Evolutionary conservation across 2,113 vertebrate species (phyloP).

Genomic region (Puntigrus tetrazona): DNA sequence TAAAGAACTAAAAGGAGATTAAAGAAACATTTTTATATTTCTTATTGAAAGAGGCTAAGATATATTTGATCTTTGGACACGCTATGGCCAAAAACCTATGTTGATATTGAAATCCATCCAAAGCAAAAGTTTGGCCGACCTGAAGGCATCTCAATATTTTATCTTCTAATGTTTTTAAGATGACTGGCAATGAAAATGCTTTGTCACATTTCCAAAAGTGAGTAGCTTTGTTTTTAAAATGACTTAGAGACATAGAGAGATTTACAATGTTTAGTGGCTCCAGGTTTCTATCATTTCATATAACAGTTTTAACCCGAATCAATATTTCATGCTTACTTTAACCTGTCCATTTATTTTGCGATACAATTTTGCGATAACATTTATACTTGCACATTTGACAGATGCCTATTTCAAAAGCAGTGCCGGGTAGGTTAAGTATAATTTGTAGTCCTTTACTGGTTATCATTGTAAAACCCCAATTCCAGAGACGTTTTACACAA

Average conservation of each 20-base stretch:
- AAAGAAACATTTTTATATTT: neutral
- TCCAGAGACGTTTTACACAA: too few relatives aligned
- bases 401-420: neutral
- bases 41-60: neutral
- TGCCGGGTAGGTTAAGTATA: neutral
- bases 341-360: neutral
- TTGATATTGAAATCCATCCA: neutral
- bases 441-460: neutral
- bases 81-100: neutral
- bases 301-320: neutral
- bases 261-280: neutral
- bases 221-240: neutral
- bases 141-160: neutral
- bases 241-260: neutral
- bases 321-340: neutral
- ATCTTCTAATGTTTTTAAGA: neutral
- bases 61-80: neutral
- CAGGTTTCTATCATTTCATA: neutral
- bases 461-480: too few relatives aligned
- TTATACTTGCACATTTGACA: neutral
- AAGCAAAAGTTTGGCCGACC: neutral
- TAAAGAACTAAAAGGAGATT: neutral
- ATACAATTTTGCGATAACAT: neutral
- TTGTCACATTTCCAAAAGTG: neutral
- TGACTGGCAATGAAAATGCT: neutral